These are phyloP conservation scores for Athalia circularis DNA, from an alignment of 2,888 invertebrate genomes.

Conservation along the genomic window DNA sequence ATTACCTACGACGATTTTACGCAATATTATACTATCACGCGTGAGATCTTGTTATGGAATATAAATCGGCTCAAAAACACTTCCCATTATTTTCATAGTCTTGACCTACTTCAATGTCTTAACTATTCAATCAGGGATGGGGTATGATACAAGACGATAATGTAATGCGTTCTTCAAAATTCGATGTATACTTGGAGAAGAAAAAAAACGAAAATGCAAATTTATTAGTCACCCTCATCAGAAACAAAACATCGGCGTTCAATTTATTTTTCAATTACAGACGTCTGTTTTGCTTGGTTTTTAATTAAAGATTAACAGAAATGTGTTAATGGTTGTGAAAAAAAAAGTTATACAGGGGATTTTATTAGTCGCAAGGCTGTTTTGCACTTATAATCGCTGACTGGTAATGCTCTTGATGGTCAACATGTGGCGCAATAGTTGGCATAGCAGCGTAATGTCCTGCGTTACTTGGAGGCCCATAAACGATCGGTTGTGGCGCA, in stretches of 20 bases:
- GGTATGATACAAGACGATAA: neutral
- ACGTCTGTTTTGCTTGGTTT: neutral
- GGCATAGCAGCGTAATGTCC: neutral
- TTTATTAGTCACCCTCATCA: conserved; percentile 14
- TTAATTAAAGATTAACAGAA: neutral
- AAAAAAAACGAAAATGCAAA: neutral
- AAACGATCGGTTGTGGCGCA: conserved; percentile 14
- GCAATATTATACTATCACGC: conserved; percentile 19
- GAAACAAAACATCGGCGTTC: neutral
- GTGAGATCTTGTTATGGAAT: neutral
- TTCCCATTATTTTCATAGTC: neutral
- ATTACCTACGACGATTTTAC: conserved; percentile 16
- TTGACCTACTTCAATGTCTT: conserved; percentile 12
- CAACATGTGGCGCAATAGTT: conserved; percentile 7
- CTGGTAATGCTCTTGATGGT: conserved; percentile 25
- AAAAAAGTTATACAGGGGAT: neutral
- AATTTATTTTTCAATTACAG: neutral
- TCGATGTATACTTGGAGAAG: conserved; percentile 1
- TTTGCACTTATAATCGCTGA: conserved; percentile 22
- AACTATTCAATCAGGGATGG: neutral
- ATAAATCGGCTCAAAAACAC: neutral
- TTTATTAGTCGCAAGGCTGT: conserved; percentile 35
- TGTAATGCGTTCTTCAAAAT: no score
- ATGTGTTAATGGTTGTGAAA: conserved; percentile 2
- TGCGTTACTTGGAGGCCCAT: neutral